These are phyloP conservation scores for Tonatia bakeri DNA, from an alignment of 2,113 vertebrate species.

Conservation along the genomic window DNA sequence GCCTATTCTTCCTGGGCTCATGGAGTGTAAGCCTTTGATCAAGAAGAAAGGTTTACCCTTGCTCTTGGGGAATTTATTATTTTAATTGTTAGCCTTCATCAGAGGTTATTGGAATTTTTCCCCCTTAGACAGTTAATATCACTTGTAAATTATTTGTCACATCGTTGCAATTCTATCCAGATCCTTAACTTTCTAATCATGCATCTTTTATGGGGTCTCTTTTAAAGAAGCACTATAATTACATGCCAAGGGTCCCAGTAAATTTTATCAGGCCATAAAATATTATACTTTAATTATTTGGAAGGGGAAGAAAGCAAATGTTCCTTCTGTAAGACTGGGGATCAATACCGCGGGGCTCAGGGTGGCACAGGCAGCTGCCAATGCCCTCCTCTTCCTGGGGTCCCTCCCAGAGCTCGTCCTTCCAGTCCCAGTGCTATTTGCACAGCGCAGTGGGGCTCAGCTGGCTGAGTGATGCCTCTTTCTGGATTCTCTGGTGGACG, in stretches of 20 bases:
- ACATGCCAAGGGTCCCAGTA: constrained; percentile 84
- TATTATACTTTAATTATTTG: constrained; percentile 87
- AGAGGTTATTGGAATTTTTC: constrained; percentile 77
- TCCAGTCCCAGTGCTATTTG: neutral
- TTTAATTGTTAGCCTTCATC: constrained; percentile 81
- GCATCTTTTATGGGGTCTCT: constrained; percentile 85
- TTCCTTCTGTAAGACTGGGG: constrained; percentile 61
- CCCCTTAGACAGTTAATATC: constrained; percentile 79
- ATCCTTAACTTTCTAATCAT: constrained; percentile 87
- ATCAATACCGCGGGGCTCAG: constrained; percentile 70
- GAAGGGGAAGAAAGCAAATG: constrained; percentile 73
- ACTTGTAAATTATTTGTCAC: constrained; percentile 86
- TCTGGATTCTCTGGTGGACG: neutral
- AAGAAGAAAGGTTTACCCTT: constrained; percentile 70
- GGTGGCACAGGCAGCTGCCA: neutral
- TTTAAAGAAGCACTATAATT: constrained; percentile 86
- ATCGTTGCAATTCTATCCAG: constrained; percentile 83
- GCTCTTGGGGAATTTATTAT: constrained; percentile 77
- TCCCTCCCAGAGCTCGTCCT: neutral
- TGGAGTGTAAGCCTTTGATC: constrained; percentile 48
- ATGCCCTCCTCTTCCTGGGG: neutral
- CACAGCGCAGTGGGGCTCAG: neutral
- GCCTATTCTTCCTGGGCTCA: constrained; percentile 17
- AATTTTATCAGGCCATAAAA: constrained; percentile 86
- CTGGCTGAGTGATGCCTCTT: rapidly evolving